Conservation (phyloP, 2,888 invertebrate species). For the Halictus quadricinctus region DNA sequence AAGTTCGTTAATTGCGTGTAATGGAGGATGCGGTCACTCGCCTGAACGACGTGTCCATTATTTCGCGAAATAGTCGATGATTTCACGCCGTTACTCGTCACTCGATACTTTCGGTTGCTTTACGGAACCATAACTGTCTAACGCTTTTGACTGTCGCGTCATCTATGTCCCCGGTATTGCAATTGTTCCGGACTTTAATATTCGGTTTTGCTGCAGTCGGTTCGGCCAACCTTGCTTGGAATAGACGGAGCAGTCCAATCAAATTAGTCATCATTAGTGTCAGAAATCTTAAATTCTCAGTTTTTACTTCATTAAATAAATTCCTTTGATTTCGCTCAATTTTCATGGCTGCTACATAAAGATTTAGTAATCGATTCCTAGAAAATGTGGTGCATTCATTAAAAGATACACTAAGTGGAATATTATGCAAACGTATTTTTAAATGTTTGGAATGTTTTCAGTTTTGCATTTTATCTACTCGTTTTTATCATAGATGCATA, state of each 20-base stretch:
- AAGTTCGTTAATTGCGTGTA: conserved; percentile 42
- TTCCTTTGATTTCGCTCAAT: background rate
- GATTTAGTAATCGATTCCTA: background rate
- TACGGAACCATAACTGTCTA: background rate
- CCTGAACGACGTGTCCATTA: conserved; percentile 39
- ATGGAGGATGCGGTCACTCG: conserved; percentile 25
- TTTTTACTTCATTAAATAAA: background rate
- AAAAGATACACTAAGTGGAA: background rate
- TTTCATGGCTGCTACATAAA: background rate
- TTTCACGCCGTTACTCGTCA: background rate
- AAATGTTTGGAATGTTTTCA: too few species aligned
- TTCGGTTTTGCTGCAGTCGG: background rate
- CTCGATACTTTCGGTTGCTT: conserved; percentile 1
- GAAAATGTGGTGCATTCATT: too few species aligned
- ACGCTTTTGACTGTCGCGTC: background rate
- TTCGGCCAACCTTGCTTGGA: background rate
- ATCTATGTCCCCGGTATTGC: background rate
- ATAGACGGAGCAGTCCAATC: background rate
- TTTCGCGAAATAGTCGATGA: conserved; percentile 1
- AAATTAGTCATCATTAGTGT: background rate
- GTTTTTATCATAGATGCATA: too few species aligned
- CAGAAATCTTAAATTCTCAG: background rate
- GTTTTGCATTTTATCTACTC: too few species aligned
- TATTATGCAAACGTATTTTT: background rate
- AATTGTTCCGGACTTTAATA: conserved; percentile 1